Base-by-base conservation (phyloP, 2,113 vertebrate species). In the Bos javanicus region DNA sequence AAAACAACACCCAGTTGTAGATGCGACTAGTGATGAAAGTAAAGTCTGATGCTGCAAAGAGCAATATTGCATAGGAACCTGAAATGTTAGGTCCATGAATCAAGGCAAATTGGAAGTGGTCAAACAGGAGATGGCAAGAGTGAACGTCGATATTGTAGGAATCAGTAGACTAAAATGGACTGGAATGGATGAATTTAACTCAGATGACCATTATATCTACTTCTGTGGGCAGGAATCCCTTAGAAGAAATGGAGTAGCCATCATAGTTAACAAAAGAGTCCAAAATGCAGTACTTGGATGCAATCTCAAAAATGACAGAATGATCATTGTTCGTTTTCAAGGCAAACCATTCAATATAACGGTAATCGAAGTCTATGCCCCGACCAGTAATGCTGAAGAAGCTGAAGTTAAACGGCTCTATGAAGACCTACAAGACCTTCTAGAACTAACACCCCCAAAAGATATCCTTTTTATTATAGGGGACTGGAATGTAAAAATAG, bases 321-420 rank as follows among this genome's bases (percentile, higher is more conserved):
- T 64, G 62, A 64, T 17, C 33, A 16, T n/a, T n/a, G 16, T 4
- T 64, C 4, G 0, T 64, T 64, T 64, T n/a, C 33, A 64, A 64
- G 62, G 33, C 62, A 64, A 64, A 64, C 3, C 7, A 9, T 17
- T 64, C 16, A n/a, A 4, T 64, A 19, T n/a, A 33, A 64, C 0
- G 0, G 33, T n/a, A 64, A n/a, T 64, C 0, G 1, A 64, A 64
- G 16, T 9, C 62, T 64, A 64, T 8, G 6, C 4, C 16, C 62
- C 3, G 0, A 64, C 62, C 62, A 64, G 62, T 17, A 19, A n/a
- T 2, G 16, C 7, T 64, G 15, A 64, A 64, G 62, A 64, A 64
- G 7, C 33, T 64, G 62, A 64, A n/a, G 15, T 4, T n/a, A 33
- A 64, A 64, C 3, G 0, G 15, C n/a, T n/a, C 62, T n/a, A 64